A percentile compares a stretch with the other conserved stretches of the same genome.
These are phyloP conservation scores for Cyanocitta stelleri DNA, from an alignment of 2,113 vertebrate genomes.

Conservation along the genomic window DNA sequence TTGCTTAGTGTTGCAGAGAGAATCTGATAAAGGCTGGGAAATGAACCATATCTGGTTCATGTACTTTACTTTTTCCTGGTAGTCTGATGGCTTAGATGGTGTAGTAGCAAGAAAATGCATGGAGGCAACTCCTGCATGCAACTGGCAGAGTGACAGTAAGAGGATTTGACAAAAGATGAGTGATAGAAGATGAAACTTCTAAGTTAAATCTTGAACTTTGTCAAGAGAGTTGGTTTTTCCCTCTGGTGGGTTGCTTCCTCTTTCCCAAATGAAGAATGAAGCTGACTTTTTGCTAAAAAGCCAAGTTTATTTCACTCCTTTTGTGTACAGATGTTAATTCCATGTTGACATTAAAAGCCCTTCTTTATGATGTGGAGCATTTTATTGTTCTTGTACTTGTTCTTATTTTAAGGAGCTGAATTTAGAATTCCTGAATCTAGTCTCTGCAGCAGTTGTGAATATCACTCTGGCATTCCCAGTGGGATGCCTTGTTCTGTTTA, in stretches of 20 bases:
- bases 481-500: not conserved
- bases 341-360: not conserved
- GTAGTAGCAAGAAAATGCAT: not conserved
- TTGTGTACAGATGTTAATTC: not conserved
- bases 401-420: not conserved
- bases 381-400: not conserved
- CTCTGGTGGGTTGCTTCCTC: not conserved
- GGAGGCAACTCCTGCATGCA: not conserved
- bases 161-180: not conserved
- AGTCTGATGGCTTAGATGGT: not conserved
- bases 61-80: not conserved
- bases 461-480: not conserved
- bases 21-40: constrained; percentile 28
- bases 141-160: not conserved
- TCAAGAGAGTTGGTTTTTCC: not conserved
- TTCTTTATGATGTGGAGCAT: not conserved
- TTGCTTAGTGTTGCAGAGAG: not conserved
- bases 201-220: not conserved
- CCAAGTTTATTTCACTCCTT: not conserved
- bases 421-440: not conserved
- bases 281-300: not conserved
- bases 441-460: not conserved
- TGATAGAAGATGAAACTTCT: not conserved
- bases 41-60: not conserved
- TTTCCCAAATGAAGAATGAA: not conserved